phyloP scores from a whole-genome alignment of 2,888 invertebrate species.

The Scelioninae gen. 1 region DNA sequence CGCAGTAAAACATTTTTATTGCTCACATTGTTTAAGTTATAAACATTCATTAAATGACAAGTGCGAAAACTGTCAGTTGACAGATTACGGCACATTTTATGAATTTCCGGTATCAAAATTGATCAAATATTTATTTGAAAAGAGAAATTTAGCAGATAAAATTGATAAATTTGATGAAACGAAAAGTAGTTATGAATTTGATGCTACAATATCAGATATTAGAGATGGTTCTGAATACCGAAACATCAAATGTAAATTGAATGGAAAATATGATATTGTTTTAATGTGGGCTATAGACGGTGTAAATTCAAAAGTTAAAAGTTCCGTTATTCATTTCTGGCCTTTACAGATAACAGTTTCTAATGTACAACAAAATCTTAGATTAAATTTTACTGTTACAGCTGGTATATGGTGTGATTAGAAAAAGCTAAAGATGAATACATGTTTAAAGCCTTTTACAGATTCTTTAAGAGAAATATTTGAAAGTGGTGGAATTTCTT shows the following conservation, averaged over 20 bases:
- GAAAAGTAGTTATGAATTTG: background rate
- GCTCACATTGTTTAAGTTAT: too few relatives aligned
- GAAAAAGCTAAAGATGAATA: conserved; percentile 32
- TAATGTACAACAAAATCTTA: conserved; percentile 5
- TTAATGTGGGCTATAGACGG: conserved; percentile 42
- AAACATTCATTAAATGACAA: too few relatives aligned
- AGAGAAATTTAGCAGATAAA: background rate
- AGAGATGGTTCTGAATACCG: conserved; percentile 35
- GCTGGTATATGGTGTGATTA: conserved; percentile 34
- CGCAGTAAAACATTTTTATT: too few relatives aligned
- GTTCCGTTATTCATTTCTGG: conserved; percentile 32
- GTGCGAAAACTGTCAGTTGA: background rate
- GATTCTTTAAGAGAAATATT: conserved; percentile 11
- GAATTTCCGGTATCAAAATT: conserved; percentile 5
- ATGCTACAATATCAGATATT: conserved; percentile 24
- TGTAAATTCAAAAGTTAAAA: conserved; percentile 13
- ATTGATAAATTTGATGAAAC: too few relatives aligned
- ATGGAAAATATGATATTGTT: conserved; percentile 30
- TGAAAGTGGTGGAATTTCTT: conserved; percentile 21
- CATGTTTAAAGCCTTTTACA: conserved; percentile 32
- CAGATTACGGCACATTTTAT: conserved; percentile 4
- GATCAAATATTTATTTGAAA: conserved; percentile 17
- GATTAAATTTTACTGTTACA: conserved; percentile 7
- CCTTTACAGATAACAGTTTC: conserved; percentile 37
- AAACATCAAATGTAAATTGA: conserved; percentile 6